Evolutionary conservation across 2,888 invertebrate species (phyloP).

Genomic region (Volucella inflata): DNA sequence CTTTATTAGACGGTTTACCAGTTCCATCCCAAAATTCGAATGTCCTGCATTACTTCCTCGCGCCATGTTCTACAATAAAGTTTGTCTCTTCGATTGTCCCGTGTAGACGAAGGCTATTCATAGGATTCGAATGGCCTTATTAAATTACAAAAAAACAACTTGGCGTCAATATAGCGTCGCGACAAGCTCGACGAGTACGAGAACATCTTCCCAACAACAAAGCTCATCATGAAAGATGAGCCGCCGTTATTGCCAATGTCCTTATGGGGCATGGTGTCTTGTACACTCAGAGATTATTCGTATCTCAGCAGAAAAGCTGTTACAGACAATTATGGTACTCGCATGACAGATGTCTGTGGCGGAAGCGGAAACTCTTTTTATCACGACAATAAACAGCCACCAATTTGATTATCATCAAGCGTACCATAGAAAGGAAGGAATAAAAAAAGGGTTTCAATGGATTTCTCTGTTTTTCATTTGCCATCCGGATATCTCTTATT

Average conservation of each 20-base stretch:
- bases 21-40: background rate
- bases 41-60: slow-evolving; percentile 13
- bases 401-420: slow-evolving; percentile 14
- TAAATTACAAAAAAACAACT: slow-evolving; percentile 64
- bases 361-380: slow-evolving; percentile 21
- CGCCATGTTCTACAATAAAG: background rate
- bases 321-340: slow-evolving; percentile 9
- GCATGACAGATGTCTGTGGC: background rate
- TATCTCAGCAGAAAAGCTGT: slow-evolving; percentile 30
- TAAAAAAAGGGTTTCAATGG: background rate
- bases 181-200: slow-evolving; percentile 52
- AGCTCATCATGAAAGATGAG: background rate
- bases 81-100: no score
- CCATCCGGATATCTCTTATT: background rate
- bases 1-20: slow-evolving; percentile 35
- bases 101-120: slow-evolving; percentile 28
- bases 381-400: slow-evolving; percentile 1
- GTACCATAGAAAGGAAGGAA: background rate
- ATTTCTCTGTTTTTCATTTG: slow-evolving; percentile 24
- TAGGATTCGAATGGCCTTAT: slow-evolving; percentile 59
- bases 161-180: slow-evolving; percentile 60
- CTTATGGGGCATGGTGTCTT: slow-evolving; percentile 7
- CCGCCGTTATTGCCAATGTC: background rate
- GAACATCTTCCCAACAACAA: slow-evolving; percentile 42
- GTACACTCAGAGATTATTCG: slow-evolving; percentile 33